These are phyloP conservation scores for Phylloscopus trochilus DNA, from an alignment of 2,113 vertebrate genomes.

Conservation along the genomic window DNA sequence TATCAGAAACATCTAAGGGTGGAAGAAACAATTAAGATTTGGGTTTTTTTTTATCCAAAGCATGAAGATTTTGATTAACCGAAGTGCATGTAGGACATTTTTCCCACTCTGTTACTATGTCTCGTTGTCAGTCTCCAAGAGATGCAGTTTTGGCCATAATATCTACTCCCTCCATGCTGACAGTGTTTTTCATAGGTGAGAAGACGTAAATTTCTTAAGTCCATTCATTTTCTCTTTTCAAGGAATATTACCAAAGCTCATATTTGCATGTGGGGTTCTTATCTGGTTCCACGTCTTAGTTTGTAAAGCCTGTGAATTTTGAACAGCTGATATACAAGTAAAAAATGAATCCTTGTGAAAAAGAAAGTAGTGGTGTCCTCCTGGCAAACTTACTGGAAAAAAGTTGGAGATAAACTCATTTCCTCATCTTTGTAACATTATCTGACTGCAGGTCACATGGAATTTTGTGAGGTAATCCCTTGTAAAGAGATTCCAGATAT, in stretches of 20 bases:
- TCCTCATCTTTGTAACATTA: conserved; percentile 16
- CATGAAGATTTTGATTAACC: not conserved
- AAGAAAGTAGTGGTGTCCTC: accelerated
- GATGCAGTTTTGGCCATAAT: not conserved
- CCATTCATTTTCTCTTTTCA: not conserved
- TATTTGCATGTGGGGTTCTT: not conserved
- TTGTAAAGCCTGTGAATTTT: not conserved
- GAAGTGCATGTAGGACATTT: not conserved
- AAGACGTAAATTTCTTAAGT: not conserved
- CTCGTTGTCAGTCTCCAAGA: not conserved
- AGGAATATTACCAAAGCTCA: not conserved
- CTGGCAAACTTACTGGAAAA: not conserved
- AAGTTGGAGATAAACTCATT: not conserved
- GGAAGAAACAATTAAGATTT: not conserved
- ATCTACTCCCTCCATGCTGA: not conserved
- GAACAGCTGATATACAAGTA: not conserved
- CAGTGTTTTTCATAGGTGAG: not conserved
- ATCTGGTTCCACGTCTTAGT: not conserved
- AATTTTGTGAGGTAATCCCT: conserved; percentile 7
- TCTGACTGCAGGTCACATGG: not conserved
- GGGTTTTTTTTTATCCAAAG: not conserved
- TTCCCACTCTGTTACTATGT: not conserved
- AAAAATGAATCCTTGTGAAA: not conserved
- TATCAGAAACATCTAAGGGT: not conserved
- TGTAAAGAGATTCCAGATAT: not conserved